These are phyloP conservation scores for Paracentrotus lividus DNA, from an alignment of 53 echinoderm and acorn worm species.

Conservation along the genomic window DNA sequence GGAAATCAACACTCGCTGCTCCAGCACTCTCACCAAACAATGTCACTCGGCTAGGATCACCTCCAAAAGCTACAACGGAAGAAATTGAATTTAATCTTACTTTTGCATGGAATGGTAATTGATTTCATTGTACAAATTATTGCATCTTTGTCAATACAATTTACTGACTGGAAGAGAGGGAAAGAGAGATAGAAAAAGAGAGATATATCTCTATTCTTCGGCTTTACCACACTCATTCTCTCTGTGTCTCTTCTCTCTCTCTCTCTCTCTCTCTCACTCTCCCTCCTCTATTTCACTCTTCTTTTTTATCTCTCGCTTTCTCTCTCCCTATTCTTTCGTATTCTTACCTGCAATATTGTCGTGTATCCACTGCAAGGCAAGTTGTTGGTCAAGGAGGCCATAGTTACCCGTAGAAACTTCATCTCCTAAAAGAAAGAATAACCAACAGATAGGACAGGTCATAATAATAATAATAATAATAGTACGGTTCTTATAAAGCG, in stretches of 20 bases:
- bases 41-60: conserved; percentile 31
- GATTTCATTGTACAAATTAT: too few species aligned
- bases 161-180: too few species aligned
- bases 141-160: too few species aligned
- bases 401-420: conserved; percentile 76
- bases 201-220: neutral
- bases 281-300: neutral
- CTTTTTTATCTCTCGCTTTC: neutral
- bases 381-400: conserved; percentile 78
- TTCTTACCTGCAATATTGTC: conserved; percentile 74
- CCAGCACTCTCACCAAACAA: conserved; percentile 61
- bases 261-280: neutral
- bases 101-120: too few species aligned
- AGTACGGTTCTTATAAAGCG: too few species aligned
- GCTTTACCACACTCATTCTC: neutral
- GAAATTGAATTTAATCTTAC: neutral
- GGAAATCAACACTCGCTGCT: conserved; percentile 51
- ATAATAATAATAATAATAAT: too few species aligned
- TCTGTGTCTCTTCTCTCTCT: neutral
- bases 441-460: neutral
- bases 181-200: too few species aligned
- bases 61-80: conserved; percentile 23
- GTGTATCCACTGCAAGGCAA: conserved; percentile 74
- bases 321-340: neutral
- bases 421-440: conserved; percentile 43